phyloP scores from a whole-genome alignment of 1,140 invertebrate species.

The Bombyx mandarina region DNA sequence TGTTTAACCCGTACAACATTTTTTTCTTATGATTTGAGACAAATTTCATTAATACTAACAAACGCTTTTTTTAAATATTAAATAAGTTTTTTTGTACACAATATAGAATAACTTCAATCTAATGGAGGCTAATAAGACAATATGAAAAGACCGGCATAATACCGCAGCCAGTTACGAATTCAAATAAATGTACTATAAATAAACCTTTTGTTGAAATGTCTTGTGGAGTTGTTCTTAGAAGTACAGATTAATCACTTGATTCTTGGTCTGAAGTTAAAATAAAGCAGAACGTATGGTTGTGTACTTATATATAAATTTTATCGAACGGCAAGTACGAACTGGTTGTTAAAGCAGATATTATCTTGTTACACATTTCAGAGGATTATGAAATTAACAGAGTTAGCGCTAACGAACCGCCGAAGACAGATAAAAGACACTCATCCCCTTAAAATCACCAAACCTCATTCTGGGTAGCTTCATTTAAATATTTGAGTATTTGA shows the following conservation, averaged over 20 bases:
- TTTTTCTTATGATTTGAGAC: no score
- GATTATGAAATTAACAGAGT: not conserved
- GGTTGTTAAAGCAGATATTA: not conserved
- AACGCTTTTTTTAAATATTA: no score
- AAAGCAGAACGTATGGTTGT: not conserved
- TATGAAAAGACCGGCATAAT: no score
- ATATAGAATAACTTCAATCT: no score
- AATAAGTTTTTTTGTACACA: no score
- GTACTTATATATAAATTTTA: constrained; percentile 1
- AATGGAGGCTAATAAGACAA: no score
- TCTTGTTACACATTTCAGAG: constrained; percentile 1
- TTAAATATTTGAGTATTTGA: no score
- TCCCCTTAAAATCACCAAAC: not conserved
- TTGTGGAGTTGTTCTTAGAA: constrained; percentile 1
- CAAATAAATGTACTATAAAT: not conserved
- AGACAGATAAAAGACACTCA: not conserved
- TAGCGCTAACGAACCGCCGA: not conserved
- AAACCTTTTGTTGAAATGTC: not conserved
- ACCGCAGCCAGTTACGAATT: not conserved
- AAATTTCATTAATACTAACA: no score
- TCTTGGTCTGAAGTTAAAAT: not conserved
- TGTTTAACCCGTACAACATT: no score
- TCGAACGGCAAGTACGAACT: not conserved
- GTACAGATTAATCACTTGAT: constrained; percentile 9
- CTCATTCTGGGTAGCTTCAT: not conserved